These are phyloP conservation scores for Vultur gryphus DNA, from an alignment of 2,797 vertebrate species.

Conservation along the genomic window DNA sequence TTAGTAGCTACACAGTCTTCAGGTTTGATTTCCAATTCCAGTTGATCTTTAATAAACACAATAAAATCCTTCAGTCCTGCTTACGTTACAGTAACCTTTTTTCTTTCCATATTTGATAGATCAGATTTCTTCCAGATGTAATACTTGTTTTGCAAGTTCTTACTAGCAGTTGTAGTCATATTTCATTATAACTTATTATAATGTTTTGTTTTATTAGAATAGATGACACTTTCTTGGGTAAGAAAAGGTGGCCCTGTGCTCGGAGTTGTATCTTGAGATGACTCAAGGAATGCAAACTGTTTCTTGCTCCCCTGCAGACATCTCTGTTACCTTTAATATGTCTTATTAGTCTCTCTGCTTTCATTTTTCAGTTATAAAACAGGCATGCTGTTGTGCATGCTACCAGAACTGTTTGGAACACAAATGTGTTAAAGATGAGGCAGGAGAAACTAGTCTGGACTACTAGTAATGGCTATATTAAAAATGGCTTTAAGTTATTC, in stretches of 20 bases:
- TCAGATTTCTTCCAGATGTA: background rate
- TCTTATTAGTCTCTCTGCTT: background rate
- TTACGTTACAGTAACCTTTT: background rate
- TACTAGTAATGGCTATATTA: background rate
- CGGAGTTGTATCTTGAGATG: background rate
- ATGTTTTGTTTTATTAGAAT: background rate
- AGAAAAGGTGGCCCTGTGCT: background rate
- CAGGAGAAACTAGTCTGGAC: background rate
- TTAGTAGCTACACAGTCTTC: background rate
- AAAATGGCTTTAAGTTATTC: background rate
- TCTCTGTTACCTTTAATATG: background rate
- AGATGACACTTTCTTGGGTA: background rate
- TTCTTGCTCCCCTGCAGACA: background rate
- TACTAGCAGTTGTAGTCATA: background rate
- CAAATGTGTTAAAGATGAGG: background rate
- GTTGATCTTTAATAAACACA: background rate
- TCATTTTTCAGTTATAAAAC: background rate
- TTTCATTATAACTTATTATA: background rate
- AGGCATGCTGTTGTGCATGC: background rate
- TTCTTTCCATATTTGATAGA: background rate
- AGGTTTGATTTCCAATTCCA: background rate
- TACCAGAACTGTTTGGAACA: background rate
- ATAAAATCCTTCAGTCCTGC: background rate
- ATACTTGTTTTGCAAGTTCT: background rate
- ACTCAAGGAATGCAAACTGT: background rate